Evolutionary conservation across 2,888 invertebrate species (phyloP).

Genomic region (Coleophora deauratella): DNA sequence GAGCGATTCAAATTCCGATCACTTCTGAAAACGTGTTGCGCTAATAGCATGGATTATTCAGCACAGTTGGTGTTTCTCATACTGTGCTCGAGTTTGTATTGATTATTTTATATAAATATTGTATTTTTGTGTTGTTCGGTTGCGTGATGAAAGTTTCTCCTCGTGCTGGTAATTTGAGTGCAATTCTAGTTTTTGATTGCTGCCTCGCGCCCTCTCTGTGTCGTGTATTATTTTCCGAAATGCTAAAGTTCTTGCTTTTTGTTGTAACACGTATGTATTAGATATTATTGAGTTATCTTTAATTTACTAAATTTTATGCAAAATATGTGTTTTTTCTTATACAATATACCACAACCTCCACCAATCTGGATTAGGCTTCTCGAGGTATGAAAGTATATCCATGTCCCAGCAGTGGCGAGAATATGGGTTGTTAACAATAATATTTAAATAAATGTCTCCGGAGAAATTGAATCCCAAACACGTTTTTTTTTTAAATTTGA

Average conservation of each 20-base stretch:
- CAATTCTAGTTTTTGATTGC: constrained; percentile 34
- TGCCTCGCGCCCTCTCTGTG: constrained; percentile 18
- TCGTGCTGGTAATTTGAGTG: constrained; percentile 40
- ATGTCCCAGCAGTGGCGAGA: too few species aligned
- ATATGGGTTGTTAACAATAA: too few species aligned
- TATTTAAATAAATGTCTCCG: too few species aligned
- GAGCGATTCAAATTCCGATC: constrained; percentile 3
- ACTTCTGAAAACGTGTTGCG: constrained; percentile 10
- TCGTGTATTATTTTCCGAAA: constrained; percentile 11
- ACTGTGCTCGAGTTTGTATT: constrained; percentile 55
- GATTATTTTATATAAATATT: constrained; percentile 24
- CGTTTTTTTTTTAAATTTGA: too few species aligned
- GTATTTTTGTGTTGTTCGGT: constrained; percentile 23
- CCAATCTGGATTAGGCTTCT: neutral
- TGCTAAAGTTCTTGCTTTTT: constrained; percentile 13
- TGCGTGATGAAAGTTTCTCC: constrained; percentile 40
- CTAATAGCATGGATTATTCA: constrained; percentile 44
- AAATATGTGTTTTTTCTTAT: too few species aligned
- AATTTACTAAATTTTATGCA: too few species aligned
- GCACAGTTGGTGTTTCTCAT: constrained; percentile 46
- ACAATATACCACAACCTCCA: neutral
- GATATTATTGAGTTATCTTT: too few species aligned
- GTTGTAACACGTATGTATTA: constrained; percentile 14
- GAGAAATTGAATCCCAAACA: too few species aligned
- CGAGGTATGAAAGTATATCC: too few species aligned